Evolutionary conservation across 2,888 invertebrate genomes (phyloP).

Genomic region (Microplitis deprimator): DNA sequence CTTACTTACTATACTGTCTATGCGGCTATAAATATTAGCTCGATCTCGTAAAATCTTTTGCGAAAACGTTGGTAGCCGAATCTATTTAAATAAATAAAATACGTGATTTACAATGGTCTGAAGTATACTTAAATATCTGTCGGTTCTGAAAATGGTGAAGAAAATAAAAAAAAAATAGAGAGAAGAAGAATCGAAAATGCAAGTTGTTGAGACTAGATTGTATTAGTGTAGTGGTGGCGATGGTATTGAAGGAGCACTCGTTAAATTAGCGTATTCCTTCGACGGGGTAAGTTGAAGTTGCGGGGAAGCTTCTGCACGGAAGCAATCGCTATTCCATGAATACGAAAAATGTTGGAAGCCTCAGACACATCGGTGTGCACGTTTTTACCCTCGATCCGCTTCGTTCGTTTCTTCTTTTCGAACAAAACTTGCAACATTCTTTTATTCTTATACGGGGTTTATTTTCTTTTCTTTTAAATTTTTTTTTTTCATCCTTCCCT

Average conservation of each 20-base stretch:
- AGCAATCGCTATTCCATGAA: constrained; percentile 68
- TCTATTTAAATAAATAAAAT: constrained; percentile 45
- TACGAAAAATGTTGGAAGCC: constrained; percentile 62
- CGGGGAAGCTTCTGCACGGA: constrained; percentile 48
- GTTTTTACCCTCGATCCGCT: constrained; percentile 39
- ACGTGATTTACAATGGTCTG: constrained; percentile 17
- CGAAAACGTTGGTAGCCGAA: constrained; percentile 43
- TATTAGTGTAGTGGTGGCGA: neutral
- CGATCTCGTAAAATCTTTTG: constrained; percentile 40
- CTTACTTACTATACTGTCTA: neutral
- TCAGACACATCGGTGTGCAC: constrained; percentile 42
- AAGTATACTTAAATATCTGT: no score
- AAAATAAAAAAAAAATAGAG: neutral
- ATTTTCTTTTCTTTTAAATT: neutral
- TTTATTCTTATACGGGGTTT: constrained; percentile 30
- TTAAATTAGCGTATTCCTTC: constrained; percentile 65
- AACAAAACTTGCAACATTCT: constrained; percentile 24
- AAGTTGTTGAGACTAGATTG: constrained; percentile 10
- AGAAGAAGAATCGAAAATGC: constrained; percentile 28
- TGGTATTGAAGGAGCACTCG: constrained; percentile 51
- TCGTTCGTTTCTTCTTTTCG: constrained; percentile 25
- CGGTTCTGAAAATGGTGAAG: neutral
- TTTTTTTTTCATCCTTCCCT: neutral
- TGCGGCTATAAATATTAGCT: constrained; percentile 8
- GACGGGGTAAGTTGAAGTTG: constrained; percentile 49